Percentiles rank a stretch among this genome's conserved stretches.
phyloP scores from a whole-genome alignment of 2,888 invertebrate species.

The Isotomurus palustris region DNA sequence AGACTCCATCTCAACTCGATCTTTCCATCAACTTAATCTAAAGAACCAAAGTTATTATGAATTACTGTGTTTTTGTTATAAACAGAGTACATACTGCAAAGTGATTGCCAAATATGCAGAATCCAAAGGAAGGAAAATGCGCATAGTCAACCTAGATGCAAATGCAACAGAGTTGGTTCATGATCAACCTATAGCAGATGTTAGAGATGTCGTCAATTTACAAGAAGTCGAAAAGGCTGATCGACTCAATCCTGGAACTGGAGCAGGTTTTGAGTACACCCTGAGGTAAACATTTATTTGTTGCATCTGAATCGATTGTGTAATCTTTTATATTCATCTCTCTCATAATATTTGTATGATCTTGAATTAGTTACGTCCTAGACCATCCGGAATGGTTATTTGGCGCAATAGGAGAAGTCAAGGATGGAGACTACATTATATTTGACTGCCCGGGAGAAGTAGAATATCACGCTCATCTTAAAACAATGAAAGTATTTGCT shows the following conservation, averaged over 20 bases:
- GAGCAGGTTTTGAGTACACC: constrained; percentile 33
- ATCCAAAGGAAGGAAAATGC: constrained; percentile 66
- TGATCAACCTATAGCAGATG: constrained; percentile 69
- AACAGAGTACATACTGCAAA: constrained; percentile 90
- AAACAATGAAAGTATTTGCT: constrained; percentile 54
- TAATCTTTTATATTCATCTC: not conserved
- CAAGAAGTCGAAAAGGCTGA: constrained; percentile 60
- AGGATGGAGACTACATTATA: constrained; percentile 90
- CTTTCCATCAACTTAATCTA: not conserved
- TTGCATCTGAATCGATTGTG: not conserved
- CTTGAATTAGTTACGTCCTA: constrained; percentile 67
- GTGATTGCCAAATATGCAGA: constrained; percentile 79
- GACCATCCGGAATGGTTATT: constrained; percentile 90
- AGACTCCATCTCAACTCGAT: not conserved
- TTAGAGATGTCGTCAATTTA: constrained; percentile 81
- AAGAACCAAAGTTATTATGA: not conserved
- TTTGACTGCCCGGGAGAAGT: constrained; percentile 80
- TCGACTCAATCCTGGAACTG: constrained; percentile 20
- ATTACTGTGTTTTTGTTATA: no score
- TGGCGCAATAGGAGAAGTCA: constrained; percentile 77
- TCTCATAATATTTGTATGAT: not conserved
- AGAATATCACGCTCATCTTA: constrained; percentile 58
- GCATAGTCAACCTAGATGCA: constrained; percentile 93
- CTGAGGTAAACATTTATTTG: constrained; percentile 32
- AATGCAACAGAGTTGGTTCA: constrained; percentile 95